These are phyloP conservation scores for Ctenosaura bakeri DNA, from an alignment of 2,797 vertebrate genomes.

Conservation along the genomic window DNA sequence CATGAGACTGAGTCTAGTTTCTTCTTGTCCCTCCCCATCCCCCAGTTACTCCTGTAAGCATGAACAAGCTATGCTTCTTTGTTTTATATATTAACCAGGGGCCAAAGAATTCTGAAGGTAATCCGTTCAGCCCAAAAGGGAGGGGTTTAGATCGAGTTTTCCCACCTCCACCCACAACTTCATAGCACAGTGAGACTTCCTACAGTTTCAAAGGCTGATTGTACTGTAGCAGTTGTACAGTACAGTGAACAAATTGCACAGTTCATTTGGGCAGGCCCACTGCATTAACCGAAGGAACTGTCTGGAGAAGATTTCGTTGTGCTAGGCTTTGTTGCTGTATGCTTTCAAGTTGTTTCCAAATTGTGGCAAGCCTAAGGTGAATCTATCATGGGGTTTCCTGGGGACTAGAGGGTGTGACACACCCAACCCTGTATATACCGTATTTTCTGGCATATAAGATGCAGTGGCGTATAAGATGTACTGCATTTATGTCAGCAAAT, in stretches of 20 bases:
- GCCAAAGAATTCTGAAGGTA: constrained; percentile 6
- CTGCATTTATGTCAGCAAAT: too few species aligned
- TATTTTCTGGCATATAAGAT: too few species aligned
- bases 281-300: neutral
- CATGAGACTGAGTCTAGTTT: neutral
- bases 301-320: neutral
- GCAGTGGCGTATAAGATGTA: too few species aligned
- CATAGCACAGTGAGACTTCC: neutral
- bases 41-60: neutral
- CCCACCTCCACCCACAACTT: neutral
- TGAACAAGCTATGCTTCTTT: neutral
- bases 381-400: too few species aligned
- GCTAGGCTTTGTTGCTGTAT: neutral
- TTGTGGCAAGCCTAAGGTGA: too few species aligned
- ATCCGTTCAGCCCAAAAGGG: neutral
- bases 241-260: neutral
- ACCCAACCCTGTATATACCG: too few species aligned
- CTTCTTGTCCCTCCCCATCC: too few species aligned
- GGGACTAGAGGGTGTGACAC: too few species aligned
- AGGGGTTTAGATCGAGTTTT: neutral
- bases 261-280: neutral
- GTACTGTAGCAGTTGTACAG: neutral
- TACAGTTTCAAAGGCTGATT: neutral
- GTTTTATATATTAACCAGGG: neutral
- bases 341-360: too few species aligned